These are phyloP conservation scores for Emydocephalus ijimae DNA, from an alignment of 2,113 vertebrate genomes.

Conservation along the genomic window DNA sequence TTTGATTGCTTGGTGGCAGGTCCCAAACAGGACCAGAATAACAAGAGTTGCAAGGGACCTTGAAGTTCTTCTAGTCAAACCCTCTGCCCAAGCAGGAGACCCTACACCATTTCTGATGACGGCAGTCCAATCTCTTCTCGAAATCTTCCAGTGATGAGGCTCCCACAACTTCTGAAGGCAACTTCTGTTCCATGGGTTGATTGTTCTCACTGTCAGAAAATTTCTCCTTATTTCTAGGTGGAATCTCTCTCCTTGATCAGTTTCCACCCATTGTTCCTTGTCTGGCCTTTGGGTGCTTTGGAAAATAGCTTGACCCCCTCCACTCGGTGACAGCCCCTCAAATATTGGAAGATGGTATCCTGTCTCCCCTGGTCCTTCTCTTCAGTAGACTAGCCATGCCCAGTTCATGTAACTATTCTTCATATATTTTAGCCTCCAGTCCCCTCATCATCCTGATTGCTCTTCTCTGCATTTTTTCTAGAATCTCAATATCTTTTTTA, in stretches of 20 bases:
- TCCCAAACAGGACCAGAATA: not conserved
- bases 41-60: too few relatives aligned
- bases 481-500: too few relatives aligned
- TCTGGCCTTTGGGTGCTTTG: not conserved
- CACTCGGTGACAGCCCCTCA: not conserved
- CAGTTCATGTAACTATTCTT: not conserved
- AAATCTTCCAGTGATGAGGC: too few relatives aligned
- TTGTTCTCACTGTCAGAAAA: not conserved
- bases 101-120: too few relatives aligned
- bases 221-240: not conserved
- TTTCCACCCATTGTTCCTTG: too few relatives aligned
- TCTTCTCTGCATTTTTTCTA: not conserved
- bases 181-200: not conserved
- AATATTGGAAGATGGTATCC: not conserved
- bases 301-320: not conserved
- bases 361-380: not conserved
- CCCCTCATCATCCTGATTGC: not conserved
- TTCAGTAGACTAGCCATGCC: not conserved
- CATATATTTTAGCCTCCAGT: not conserved
- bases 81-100: too few relatives aligned
- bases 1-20: not conserved
- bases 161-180: too few relatives aligned
- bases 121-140: too few relatives aligned
- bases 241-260: not conserved
- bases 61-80: too few relatives aligned